phyloP scores from a whole-genome alignment of 2,113 vertebrate species.

The Psettodes erumei region DNA sequence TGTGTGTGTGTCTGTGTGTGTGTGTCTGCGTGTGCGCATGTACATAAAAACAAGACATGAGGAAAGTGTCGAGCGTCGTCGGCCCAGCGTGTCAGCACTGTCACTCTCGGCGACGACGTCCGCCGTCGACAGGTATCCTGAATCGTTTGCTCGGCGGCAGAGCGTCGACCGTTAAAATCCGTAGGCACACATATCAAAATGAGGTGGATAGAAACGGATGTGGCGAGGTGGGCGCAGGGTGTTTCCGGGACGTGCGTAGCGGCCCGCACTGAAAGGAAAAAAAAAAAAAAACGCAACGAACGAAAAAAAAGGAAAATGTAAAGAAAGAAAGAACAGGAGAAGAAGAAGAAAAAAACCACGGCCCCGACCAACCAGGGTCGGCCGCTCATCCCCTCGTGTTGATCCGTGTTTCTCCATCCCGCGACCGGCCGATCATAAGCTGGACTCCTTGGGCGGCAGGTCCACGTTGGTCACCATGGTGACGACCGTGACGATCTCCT shows the following conservation, averaged over 20 bases:
- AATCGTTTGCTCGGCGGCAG: conserved; percentile 43
- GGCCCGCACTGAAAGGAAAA: conserved; percentile 69
- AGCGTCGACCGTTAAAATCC: conserved; percentile 52
- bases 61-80: conserved; percentile 46
- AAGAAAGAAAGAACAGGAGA: conserved; percentile 9
- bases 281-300: conserved; percentile 9
- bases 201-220: conserved; percentile 61
- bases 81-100: conserved; percentile 32
- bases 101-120: conserved; percentile 14
- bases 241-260: conserved; percentile 78
- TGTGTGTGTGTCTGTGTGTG: background rate
- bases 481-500: conserved; percentile 98
- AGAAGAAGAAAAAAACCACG: background rate
- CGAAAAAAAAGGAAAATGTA: background rate
- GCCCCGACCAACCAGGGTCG: conserved; percentile 72
- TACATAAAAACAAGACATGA: conserved; percentile 73
- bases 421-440: conserved; percentile 88
- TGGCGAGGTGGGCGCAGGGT: conserved; percentile 65
- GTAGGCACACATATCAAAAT: conserved; percentile 71
- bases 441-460: conserved; percentile 99
- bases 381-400: conserved; percentile 41
- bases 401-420: conserved; percentile 50
- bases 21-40: no score
- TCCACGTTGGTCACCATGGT: conserved; percentile 99
- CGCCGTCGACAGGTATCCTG: conserved; percentile 42